These are phyloP conservation scores for Stenolophus ochropezus DNA, from an alignment of 2,888 invertebrate species.

Conservation along the genomic window DNA sequence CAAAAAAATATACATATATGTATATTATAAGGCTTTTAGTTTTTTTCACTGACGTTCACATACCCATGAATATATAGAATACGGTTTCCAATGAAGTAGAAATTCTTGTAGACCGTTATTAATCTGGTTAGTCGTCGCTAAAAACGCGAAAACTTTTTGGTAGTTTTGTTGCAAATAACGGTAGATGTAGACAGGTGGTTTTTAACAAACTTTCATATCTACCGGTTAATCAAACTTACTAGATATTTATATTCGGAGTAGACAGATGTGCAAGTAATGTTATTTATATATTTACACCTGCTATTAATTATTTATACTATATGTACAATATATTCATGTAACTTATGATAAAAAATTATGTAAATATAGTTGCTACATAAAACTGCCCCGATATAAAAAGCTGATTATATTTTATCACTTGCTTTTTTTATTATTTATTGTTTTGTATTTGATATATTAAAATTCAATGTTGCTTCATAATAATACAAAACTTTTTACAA, in stretches of 20 bases:
- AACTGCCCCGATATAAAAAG: neutral
- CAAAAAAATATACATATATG: no score
- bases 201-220: neutral
- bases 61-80: neutral
- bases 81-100: neutral
- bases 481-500: no score
- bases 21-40: no score
- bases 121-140: constrained; percentile 10
- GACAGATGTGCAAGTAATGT: neutral
- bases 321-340: neutral
- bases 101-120: neutral
- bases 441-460: no score
- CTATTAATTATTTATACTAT: neutral
- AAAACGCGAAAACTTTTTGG: constrained; percentile 3
- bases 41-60: no score
- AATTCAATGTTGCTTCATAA: no score
- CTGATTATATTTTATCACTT: no score
- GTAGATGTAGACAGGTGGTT: constrained; percentile 17
- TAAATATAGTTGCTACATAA: neutral
- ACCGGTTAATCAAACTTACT: neutral
- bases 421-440: no score
- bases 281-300: neutral
- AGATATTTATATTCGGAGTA: neutral
- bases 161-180: constrained; percentile 29
- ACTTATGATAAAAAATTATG: neutral